Base-by-base conservation (phyloP, 1,140 invertebrate genomes). In the Drosophila kikkawai region DNA sequence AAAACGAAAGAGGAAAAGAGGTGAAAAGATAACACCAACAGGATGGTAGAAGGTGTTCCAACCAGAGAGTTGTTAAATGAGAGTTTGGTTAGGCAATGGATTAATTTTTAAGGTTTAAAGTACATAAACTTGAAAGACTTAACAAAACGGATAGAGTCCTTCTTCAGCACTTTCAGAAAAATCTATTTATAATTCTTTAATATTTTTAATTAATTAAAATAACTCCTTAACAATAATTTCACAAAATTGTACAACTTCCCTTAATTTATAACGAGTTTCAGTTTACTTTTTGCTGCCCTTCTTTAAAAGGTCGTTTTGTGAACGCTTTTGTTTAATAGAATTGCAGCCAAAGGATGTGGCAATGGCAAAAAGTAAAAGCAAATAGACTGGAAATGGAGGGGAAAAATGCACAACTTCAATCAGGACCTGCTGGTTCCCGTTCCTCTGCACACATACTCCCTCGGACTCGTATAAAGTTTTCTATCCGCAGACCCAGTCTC, bases 361-460 rank as follows among this genome's bases (percentile, higher is more conserved):
- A 37, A 73, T 60, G 75, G 69, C 34, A 82, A 71, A 87, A 75
- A 87, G 79, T 82, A 87, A 87, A 87, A 80, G 79, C 83, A 87
- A 87, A 87, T 87, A 87, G 79, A 87, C 80, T 85, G 76, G 79
- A 87, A 87, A 87, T 87, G 76, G 83, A 65, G 79, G 50, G 71
- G 67, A 85, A 85, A 84, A 86, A 86, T 77, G 80, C 83, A 79
- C 83, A 84, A 34, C 80, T 66, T 64, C 47, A 61, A 64, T 65
- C 73, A 34, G 48, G 58, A 56, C 47, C 65, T 48, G 29, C 26
- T 15, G 6, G 37, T 39, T 42, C 15, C n/a, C 41, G 7, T 42
- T n/a, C 13, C 13, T 15, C 41, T n/a, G 7, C 41, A 53, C n/a
- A 51, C n/a, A 48, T 15, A 78, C 42, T 51, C 39, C 45, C 41